Base-by-base conservation (phyloP, 1,140 invertebrate genomes). In the Tetramorium simillimum region DNA sequence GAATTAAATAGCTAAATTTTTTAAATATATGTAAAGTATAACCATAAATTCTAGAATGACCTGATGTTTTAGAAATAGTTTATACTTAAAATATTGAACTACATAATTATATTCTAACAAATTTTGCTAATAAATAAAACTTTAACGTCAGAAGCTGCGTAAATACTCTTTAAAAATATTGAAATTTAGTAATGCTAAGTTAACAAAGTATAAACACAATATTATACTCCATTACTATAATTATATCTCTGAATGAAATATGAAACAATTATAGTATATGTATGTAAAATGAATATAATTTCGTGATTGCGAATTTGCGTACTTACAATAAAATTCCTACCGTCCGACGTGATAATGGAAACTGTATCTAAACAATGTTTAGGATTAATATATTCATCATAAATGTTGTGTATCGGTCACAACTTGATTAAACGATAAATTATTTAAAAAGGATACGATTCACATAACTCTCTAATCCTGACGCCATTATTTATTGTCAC, bases 261-360 rank as follows among this genome's bases (percentile, higher is more conserved):
- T n/a, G 21, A 43, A 46, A 0, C 5, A 24, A 5, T 46, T n/a
- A 24, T 1, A 6, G 21, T 21, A 40, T 24, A 40, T 33, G 6
- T 53, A 77, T 12, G 14, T 46, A 58, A 85, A 46, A 10, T 46
- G 9, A 46, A 46, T 46, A 9, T 46, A 46, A 46, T 33, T 0
- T 80, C 12, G 37, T n/a, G n/a, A 86, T 2, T 46, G 24, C 40
- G 16, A 43, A 60, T 21, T 58, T 10, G 24, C 40, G 67, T 56
- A 96, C 97, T 98, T 95, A 99, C 98, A 88, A 99, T 98, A 94
- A 99, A 99, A 95, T 99, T 99, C 92, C 99, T 96, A 67, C 99
- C 99, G 96, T 99, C 99, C 18, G 98, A 97, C 43, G 98, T 99
- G 80, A 99, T 99, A 87, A 99, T 98, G 62, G 98, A 98, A 85